Evolutionary conservation across 2,888 invertebrate genomes (phyloP), one percentile per base, ranked within the genome.

Genomic region (Callimorpha dominula): DNA sequence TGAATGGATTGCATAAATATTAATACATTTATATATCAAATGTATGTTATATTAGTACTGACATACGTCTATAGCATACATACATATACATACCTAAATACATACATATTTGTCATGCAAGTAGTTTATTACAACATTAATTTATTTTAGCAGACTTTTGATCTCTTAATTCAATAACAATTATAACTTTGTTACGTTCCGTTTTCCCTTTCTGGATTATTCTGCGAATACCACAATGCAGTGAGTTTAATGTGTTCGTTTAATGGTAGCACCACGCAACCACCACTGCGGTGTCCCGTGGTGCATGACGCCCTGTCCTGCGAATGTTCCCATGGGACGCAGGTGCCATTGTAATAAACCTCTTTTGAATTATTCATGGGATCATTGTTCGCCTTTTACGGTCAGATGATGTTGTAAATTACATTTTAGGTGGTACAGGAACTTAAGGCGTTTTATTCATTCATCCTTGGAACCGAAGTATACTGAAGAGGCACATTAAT

Each of bases 271-370:
- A 78, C 79, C 81, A 31, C 31, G 31, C 31, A 1, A 31, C 31
- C 31, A 73, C 75, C 70, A 81, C 77, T 81, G 77, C 70, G 74
- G 73, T 75, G 73, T 81, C 86, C 82, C 85, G 85, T 79, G 85
- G 85, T 74, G 92, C 92, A 87, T 89, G 89, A 92, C 92, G 87
- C 85, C 88, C 86, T 77, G 77, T 86, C 89, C 86, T 88, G 88
- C 86, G 88, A 90, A 90, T 82, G 86, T 91, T 92, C 93, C 91
- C 92, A 92, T 89, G 92, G 89, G 89, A 87, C 84, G 86, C 92
- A 90, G 90, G 91, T 91, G 91, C 89, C 80, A 88, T 92, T 91
- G 90, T 90, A 82, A 84, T 82, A 80, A 78, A 78, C 77, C 81
- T 81, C 85, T 86, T 81, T 84, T 91, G 88, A 88, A 92, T 92